A percentile compares a stretch with the other conserved stretches of the same genome.
Conservation (phyloP, 2,888 invertebrate species). For the Andrena flavipes region DNA sequence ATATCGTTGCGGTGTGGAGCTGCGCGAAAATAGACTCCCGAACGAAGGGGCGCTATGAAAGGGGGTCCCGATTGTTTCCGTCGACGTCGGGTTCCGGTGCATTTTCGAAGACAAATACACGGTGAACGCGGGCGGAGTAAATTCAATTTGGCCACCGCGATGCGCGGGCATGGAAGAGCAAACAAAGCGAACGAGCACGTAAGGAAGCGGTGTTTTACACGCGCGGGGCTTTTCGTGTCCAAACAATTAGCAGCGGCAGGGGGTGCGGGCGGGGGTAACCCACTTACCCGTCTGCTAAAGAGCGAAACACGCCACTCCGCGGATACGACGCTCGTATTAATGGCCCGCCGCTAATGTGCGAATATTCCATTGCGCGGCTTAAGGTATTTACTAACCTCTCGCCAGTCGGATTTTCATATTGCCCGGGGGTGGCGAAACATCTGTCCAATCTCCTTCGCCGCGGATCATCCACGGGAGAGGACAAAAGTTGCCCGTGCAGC, state of each 20-base stretch:
- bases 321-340: slow-evolving; percentile 44
- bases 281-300: slow-evolving; percentile 53
- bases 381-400: slow-evolving; percentile 55
- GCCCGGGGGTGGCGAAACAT: slow-evolving; percentile 6
- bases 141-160: slow-evolving; percentile 52
- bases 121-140: slow-evolving; percentile 19
- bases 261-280: slow-evolving; percentile 37
- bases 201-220: slow-evolving; percentile 55
- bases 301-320: slow-evolving; percentile 41
- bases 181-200: slow-evolving; percentile 47
- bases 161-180: slow-evolving; percentile 52
- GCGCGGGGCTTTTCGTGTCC: slow-evolving; percentile 53
- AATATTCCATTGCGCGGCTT: slow-evolving; percentile 53
- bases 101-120: slow-evolving; percentile 53
- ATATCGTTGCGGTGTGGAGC: too few species aligned
- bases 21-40: slow-evolving; percentile 20
- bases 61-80: slow-evolving; percentile 43
- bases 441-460: not conserved
- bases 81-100: slow-evolving; percentile 34
- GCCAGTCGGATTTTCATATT: slow-evolving; percentile 38
- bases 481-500: not conserved
- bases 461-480: not conserved
- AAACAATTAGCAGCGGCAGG: slow-evolving; percentile 46
- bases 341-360: slow-evolving; percentile 60
- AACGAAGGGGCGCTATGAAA: not conserved